phyloP scores from a whole-genome alignment of 2,888 invertebrate genomes.

The Pyrocoelia pectoralis region DNA sequence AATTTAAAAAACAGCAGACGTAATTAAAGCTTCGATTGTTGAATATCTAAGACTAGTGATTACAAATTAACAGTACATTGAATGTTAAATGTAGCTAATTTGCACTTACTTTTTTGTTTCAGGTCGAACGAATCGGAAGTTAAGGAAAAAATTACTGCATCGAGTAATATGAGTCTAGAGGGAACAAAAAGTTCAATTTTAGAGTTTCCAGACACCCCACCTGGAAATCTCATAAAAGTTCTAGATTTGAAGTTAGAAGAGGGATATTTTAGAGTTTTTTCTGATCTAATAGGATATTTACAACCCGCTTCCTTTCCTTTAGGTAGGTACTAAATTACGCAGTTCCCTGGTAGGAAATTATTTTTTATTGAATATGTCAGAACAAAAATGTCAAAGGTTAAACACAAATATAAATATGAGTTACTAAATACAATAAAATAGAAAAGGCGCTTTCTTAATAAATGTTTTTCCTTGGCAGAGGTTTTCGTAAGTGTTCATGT shows the following conservation, averaged over 20 bases:
- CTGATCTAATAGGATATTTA: slow-evolving; percentile 68
- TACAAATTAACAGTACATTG: too few relatives aligned
- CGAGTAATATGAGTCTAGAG: slow-evolving; percentile 16
- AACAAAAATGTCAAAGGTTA: too few relatives aligned
- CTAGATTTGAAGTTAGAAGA: slow-evolving; percentile 65
- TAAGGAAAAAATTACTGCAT: slow-evolving; percentile 19
- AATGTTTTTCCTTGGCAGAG: too few relatives aligned
- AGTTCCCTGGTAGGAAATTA: neutral
- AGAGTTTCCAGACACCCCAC: slow-evolving; percentile 54
- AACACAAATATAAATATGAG: too few relatives aligned
- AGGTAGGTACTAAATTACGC: slow-evolving; percentile 62
- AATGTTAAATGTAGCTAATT: neutral
- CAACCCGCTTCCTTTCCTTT: slow-evolving; percentile 72
- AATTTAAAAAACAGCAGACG: too few relatives aligned
- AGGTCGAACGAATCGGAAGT: slow-evolving; percentile 16
- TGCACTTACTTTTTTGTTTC: slow-evolving; percentile 13
- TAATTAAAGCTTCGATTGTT: too few relatives aligned
- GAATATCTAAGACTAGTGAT: too few relatives aligned
- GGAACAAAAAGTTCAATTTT: slow-evolving; percentile 41
- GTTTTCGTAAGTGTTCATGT: too few relatives aligned
- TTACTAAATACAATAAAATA: too few relatives aligned
- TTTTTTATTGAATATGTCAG: too few relatives aligned
- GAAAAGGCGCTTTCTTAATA: too few relatives aligned
- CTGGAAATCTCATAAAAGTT: slow-evolving; percentile 57
- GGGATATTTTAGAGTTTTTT: slow-evolving; percentile 69